Evolutionary conservation across 1,140 invertebrate genomes (phyloP), one percentile per base, ranked within the genome.

Genomic region (Pseudachorutes palmiensis): DNA sequence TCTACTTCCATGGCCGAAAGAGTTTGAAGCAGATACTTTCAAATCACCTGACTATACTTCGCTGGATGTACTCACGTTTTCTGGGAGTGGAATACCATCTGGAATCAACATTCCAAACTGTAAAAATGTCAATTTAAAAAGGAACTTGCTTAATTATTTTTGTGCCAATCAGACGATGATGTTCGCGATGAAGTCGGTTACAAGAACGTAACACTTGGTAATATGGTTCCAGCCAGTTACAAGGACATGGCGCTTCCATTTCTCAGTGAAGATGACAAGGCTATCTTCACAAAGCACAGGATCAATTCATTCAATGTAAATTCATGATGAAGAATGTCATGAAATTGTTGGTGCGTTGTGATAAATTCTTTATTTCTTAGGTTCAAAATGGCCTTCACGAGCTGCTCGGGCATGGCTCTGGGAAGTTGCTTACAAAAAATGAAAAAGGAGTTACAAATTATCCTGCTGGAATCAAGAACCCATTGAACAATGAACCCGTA

Each of bases 21-120:
- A 85, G 2, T 91, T 94, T 77, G 95, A 98, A 77, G 97, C 95
- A 76, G 94, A 97, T 76, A 81, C 81, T 2, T 98, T 96, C 80
- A 80, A 96, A 2, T 85, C 87, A 70, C 95, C 95, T 0, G 95
- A 98, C 77, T 98, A 97, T 76, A 97, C 95, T 0, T 96, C 93
- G 5, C 80, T 98, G n/a, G 94, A 97, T 81, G 90, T 98, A 2
- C 78, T 98, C 0, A 88, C 91, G 0, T 98, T 95, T 80, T 85
- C 89, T 2, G 88, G 91, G 16, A 92, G 90, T 74, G 92, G 90
- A 24, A 91, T 97, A 68, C 94, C 94, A 1, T 87, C 90, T 65
- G 95, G 94, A 45, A 98, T 97, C 66, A 97, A 97, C 77, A 97
- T 98, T 80, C 94, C 94, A 26, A 98, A 98, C 79, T 98, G 89